Evolutionary conservation across 23 tunicate genomes (phyloP), one percentile per base, ranked within the genome.

Genomic region (Botrylloides violaceus): DNA sequence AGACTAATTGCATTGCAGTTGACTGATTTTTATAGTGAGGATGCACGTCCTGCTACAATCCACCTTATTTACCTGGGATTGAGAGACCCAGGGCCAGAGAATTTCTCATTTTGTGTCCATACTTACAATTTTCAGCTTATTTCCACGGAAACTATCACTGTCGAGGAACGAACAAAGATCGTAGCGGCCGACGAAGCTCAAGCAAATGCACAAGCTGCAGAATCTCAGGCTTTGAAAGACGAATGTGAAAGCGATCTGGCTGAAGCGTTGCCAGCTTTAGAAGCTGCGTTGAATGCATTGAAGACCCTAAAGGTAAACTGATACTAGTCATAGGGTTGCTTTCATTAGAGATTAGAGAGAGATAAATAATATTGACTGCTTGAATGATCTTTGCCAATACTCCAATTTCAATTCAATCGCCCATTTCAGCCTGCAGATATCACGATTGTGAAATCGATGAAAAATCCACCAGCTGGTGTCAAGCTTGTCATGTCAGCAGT

Each of bases 211-310:
- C 94, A 93, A 38, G 98, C 98, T 4, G 88, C 87, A 5, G 92
- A 76, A 32, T 72, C 98, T 2, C 59, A 80, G 38, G 76, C 66
- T 28, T 74, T 93, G 43, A 93, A 93, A 73, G 81, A 80, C 32
- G 98, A 93, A 71, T 93, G 98, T 56, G 98, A 93, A 59, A 81
- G 84, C 36, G 98, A 93, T 49, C 61, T 93, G 59, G 98, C 98
- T 33, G 98, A 93, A 53, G 98, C 98, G 21, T 71, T 93, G 33
- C 98, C 98, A 2, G 98, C 98, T 4, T 66, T 93, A 2, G 98
- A 93, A 55, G 87, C 98, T 3, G 94, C 98, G 1, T 49, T 93
- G 80, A 77, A 76, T 48, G 98, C 98, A 19, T 49, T 93, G 59
- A 86, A 93, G 73, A 93, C 98, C 2, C 72, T 93, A 28, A 93